phyloP scores from a whole-genome alignment of 1,140 invertebrate species.

The Zeugodacus cucurbitae region DNA sequence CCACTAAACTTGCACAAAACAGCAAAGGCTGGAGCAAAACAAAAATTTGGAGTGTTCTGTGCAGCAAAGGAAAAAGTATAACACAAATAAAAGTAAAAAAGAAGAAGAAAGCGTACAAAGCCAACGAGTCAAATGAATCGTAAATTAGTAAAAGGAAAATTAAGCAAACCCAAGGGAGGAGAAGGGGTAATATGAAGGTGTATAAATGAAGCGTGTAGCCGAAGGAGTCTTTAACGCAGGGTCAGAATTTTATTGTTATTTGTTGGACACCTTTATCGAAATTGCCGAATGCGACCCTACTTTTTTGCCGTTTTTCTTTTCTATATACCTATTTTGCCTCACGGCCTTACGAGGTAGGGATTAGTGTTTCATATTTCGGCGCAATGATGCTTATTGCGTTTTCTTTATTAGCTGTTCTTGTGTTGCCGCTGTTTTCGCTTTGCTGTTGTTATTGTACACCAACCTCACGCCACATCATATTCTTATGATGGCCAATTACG shows the following conservation, averaged over 20 bases:
- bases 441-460: not conserved
- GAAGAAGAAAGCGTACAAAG: not conserved
- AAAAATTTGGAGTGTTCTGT: not conserved
- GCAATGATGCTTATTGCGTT: not conserved
- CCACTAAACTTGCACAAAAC: not conserved
- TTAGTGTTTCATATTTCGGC: not conserved
- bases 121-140: not conserved
- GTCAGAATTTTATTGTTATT: conserved; percentile 13
- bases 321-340: not conserved
- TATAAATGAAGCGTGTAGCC: not conserved
- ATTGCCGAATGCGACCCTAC: not conserved
- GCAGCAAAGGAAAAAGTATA: not conserved
- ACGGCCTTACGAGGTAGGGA: too few relatives aligned
- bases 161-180: not conserved
- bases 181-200: not conserved
- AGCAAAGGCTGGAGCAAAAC: not conserved
- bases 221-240: not conserved
- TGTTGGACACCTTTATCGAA: conserved; percentile 36
- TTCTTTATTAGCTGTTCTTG: not conserved
- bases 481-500: not conserved
- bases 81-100: not conserved
- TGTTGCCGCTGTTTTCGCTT: not conserved
- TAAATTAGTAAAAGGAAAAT: not conserved
- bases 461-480: not conserved
- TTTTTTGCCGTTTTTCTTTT: not conserved